These are phyloP conservation scores for Nyctibius bracteatus DNA, from an alignment of 2,113 vertebrate species.

Conservation along the genomic window DNA sequence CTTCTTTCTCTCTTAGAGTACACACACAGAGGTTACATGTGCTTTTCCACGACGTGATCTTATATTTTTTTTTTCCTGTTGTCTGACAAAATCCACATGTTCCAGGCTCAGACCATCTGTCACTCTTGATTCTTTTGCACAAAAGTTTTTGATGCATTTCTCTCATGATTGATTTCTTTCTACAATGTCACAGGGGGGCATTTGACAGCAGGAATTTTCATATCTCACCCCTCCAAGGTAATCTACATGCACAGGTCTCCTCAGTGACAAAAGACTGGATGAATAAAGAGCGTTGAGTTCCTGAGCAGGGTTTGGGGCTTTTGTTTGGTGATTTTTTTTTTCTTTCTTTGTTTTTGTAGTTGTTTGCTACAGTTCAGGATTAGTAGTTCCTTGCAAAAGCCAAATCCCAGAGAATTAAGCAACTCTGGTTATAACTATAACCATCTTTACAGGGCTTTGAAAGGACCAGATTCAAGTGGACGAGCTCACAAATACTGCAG, in stretches of 20 bases:
- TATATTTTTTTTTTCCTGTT: background rate
- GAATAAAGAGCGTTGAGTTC: background rate
- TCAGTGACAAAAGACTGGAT: background rate
- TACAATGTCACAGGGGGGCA: background rate
- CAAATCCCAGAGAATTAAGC: background rate
- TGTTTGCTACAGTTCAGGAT: background rate
- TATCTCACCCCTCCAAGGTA: background rate
- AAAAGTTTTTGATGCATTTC: constrained; percentile 24
- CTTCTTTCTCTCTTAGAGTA: background rate
- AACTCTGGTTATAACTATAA: background rate
- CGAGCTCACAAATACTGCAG: background rate
- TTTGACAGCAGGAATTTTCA: constrained; percentile 29
- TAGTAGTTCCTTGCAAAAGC: background rate
- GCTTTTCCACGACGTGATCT: constrained; percentile 24
- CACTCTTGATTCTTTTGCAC: background rate
- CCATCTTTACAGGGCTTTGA: background rate
- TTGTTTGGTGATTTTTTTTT: background rate
- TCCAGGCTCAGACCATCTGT: constrained; percentile 32
- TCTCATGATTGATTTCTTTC: constrained; percentile 11
- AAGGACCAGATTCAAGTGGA: background rate
- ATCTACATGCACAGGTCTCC: background rate
- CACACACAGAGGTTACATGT: background rate
- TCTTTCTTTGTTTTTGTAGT: background rate
- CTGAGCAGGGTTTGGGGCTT: background rate
- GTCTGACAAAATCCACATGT: constrained; percentile 60